Percentiles rank a stretch among this genome's conserved stretches.
Evolutionary conservation across 2,888 invertebrate species (phyloP).

Genomic region (Graphium colonna): DNA sequence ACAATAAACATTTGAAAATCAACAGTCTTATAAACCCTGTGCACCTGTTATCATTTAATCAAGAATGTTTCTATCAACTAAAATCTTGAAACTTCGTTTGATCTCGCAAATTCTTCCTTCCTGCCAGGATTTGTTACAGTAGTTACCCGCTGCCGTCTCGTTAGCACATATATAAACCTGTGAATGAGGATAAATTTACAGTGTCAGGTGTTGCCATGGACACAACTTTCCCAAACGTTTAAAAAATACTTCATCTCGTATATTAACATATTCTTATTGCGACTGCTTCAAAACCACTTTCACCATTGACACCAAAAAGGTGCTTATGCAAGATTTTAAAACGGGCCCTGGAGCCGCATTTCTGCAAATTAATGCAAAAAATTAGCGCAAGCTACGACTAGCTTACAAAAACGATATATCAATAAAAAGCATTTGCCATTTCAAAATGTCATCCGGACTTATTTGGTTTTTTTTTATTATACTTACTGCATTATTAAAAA

Average conservation of each 20-base stretch:
- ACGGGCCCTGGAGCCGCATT: not conserved
- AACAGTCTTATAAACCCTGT: conserved; percentile 19
- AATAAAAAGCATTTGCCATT: not conserved
- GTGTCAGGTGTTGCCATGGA: not conserved
- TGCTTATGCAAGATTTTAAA: conserved; percentile 17
- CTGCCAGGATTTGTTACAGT: conserved; percentile 41
- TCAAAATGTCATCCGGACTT: not conserved
- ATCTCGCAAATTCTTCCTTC: conserved; percentile 57
- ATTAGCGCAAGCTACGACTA: too few species aligned
- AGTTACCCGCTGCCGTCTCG: conserved; percentile 41
- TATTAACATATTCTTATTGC: conserved; percentile 19
- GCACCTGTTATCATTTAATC: conserved; percentile 5
- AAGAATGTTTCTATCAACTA: conserved; percentile 29
- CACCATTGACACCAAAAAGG: conserved; percentile 21
- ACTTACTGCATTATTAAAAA: not conserved
- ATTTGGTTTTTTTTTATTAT: not conserved
- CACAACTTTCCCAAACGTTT: conserved; percentile 11
- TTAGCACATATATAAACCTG: conserved; percentile 57
- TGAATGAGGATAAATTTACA: conserved; percentile 27
- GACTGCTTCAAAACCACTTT: conserved; percentile 19
- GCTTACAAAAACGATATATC: not conserved
- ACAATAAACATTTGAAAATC: conserved; percentile 16
- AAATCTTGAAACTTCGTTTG: conserved; percentile 61
- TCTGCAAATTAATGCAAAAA: conserved; percentile 1
- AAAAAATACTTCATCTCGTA: conserved; percentile 13